Conservation (phyloP, 2,888 invertebrate genomes). For the Yponomeuta malinellus region DNA sequence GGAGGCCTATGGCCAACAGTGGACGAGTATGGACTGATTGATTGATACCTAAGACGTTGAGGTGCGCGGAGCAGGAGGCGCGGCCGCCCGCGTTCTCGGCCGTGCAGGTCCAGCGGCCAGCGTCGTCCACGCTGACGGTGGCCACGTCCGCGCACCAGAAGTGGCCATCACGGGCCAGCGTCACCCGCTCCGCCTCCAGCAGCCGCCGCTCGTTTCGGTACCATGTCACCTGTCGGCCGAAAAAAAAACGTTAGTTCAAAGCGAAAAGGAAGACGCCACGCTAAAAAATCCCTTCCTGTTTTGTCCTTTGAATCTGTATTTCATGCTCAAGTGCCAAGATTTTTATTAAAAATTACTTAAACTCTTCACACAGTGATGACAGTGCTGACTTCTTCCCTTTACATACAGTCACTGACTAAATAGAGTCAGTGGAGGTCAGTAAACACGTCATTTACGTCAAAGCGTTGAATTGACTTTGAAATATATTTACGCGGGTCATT, state of each 20-base stretch:
- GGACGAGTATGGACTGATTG: too few species aligned
- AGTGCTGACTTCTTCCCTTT: too few species aligned
- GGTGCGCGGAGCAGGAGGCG: slow-evolving; percentile 83
- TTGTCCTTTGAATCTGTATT: background rate
- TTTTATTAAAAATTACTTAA: too few species aligned
- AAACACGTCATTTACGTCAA: too few species aligned
- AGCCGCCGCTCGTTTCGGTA: slow-evolving; percentile 87
- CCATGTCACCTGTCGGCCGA: slow-evolving; percentile 84
- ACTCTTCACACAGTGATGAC: too few species aligned
- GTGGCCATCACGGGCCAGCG: slow-evolving; percentile 87
- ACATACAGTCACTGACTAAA: too few species aligned
- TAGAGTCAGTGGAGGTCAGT: too few species aligned
- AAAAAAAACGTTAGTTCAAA: slow-evolving; percentile 22
- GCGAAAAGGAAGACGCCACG: background rate
- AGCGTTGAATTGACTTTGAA: too few species aligned
- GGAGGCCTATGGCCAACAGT: too few species aligned
- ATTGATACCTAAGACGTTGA: slow-evolving; percentile 82
- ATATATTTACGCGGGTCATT: too few species aligned
- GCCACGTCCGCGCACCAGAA: slow-evolving; percentile 91
- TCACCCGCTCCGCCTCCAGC: slow-evolving; percentile 83
- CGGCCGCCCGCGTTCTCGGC: slow-evolving; percentile 86
- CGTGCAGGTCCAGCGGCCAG: slow-evolving; percentile 89
- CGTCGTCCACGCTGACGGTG: slow-evolving; percentile 87
- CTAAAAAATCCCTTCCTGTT: background rate
- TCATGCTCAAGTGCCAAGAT: background rate